Conservation (phyloP, 2,113 vertebrate genomes). For the Ascaphus truei region DNA sequence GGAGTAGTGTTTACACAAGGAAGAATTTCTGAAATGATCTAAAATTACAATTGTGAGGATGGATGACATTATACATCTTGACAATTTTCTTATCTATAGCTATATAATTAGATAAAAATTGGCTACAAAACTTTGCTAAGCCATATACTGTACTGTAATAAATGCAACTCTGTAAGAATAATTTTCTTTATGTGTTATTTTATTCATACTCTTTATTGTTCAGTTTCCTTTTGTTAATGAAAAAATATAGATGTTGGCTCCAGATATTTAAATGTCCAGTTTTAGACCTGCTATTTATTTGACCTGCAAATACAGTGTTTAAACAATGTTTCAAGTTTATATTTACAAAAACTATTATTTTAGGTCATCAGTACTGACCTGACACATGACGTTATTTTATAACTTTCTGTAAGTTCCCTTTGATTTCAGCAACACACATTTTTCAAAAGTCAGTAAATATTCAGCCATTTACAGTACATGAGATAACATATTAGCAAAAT, state of each 20-base stretch:
- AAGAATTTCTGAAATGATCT: neutral
- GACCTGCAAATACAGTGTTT: no score
- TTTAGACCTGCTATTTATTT: neutral
- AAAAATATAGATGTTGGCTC: neutral
- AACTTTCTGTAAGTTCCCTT: no score
- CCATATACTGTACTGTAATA: neutral
- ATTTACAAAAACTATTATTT: no score
- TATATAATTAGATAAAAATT: neutral
- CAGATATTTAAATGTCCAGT: neutral
- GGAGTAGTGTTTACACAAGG: neutral
- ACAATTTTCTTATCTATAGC: neutral
- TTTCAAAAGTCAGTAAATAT: no score
- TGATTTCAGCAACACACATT: no score
- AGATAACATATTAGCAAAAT: no score
- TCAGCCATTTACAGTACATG: no score
- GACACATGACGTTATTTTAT: no score
- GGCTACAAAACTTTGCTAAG: neutral
- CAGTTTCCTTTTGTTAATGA: neutral
- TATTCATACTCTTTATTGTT: neutral
- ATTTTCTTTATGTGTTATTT: no score
- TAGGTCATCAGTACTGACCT: no score
- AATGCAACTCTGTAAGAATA: neutral
- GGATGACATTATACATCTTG: neutral
- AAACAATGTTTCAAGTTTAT: no score
- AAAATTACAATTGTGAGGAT: neutral